phyloP scores from a whole-genome alignment of 1,140 invertebrate genomes.

The Homarus americanus region DNA sequence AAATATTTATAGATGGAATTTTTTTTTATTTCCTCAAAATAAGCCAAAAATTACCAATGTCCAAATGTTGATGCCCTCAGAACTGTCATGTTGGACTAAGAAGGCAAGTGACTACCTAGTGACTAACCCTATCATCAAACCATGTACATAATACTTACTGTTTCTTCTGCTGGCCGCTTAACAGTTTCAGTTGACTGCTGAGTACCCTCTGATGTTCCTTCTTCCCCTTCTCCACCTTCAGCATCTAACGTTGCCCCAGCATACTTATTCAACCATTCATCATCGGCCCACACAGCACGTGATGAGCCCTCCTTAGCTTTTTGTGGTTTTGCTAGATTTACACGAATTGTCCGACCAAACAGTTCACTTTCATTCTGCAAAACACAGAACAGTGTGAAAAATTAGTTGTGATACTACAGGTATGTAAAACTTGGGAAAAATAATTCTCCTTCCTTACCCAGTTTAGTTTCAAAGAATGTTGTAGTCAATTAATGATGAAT shows the following conservation, averaged over 20 bases:
- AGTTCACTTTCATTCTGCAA: slow-evolving; percentile 96
- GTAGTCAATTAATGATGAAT: too few relatives aligned
- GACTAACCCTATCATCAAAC: too few relatives aligned
- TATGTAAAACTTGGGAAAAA: too few relatives aligned
- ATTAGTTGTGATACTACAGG: too few relatives aligned
- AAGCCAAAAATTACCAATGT: too few relatives aligned
- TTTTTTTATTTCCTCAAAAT: too few relatives aligned
- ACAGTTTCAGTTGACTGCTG: neutral
- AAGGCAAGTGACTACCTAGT: too few relatives aligned
- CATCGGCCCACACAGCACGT: slow-evolving; percentile 97
- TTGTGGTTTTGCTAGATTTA: slow-evolving; percentile 98
- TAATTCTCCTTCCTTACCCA: too few relatives aligned
- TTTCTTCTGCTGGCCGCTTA: neutral
- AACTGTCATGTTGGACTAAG: too few relatives aligned
- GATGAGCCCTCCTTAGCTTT: slow-evolving; percentile 93
- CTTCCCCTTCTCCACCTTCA: slow-evolving; percentile 73
- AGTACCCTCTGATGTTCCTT: neutral
- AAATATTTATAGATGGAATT: too few relatives aligned
- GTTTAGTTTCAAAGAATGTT: too few relatives aligned
- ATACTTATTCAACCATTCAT: slow-evolving; percentile 96
- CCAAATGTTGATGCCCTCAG: too few relatives aligned
- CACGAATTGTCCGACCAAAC: slow-evolving; percentile 97
- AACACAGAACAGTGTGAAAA: neutral
- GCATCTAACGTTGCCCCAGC: slow-evolving; percentile 89
- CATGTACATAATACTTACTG: neutral